These are phyloP conservation scores for Brachionus manjavacas DNA, from an alignment of 1,140 invertebrate species.

Conservation along the genomic window DNA sequence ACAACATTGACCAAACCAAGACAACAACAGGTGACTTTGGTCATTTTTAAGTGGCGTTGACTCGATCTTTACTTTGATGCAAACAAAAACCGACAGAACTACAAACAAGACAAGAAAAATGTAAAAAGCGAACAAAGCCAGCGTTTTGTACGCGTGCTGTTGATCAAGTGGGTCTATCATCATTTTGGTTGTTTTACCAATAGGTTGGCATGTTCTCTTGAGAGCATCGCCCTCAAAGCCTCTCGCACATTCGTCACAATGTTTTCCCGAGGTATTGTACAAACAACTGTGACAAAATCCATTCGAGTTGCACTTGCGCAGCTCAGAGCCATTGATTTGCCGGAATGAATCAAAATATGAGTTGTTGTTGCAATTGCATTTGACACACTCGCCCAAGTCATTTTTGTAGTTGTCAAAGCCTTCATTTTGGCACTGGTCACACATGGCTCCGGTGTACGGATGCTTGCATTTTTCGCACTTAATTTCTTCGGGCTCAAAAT, in stretches of 20 bases:
- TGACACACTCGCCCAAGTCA: not conserved
- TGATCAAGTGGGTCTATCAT: not conserved
- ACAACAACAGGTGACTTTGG: not conserved
- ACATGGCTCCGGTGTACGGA: not conserved
- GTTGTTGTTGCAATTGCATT: slow-evolving; percentile 36
- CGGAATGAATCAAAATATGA: not conserved
- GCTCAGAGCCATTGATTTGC: not conserved
- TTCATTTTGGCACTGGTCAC: slow-evolving; percentile 25
- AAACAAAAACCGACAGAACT: not conserved
- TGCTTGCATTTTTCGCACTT: not conserved
- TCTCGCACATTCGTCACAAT: slow-evolving; percentile 43
- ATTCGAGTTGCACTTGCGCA: slow-evolving; percentile 44
- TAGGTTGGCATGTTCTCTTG: not conserved
- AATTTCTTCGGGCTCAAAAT: not conserved
- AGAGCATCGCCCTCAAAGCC: slow-evolving; percentile 43
- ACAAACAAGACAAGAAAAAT: not conserved
- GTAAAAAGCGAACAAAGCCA: not conserved
- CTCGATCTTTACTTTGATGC: not conserved
- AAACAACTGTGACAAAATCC: slow-evolving; percentile 43
- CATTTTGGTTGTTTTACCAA: not conserved
- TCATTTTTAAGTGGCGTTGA: not conserved
- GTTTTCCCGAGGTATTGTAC: slow-evolving; percentile 44
- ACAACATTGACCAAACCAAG: not conserved
- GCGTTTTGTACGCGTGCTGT: not conserved
- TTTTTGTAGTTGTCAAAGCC: slow-evolving; percentile 29